phyloP scores from a whole-genome alignment of 2,797 vertebrate species.

The Takifugu ocellatus region DNA sequence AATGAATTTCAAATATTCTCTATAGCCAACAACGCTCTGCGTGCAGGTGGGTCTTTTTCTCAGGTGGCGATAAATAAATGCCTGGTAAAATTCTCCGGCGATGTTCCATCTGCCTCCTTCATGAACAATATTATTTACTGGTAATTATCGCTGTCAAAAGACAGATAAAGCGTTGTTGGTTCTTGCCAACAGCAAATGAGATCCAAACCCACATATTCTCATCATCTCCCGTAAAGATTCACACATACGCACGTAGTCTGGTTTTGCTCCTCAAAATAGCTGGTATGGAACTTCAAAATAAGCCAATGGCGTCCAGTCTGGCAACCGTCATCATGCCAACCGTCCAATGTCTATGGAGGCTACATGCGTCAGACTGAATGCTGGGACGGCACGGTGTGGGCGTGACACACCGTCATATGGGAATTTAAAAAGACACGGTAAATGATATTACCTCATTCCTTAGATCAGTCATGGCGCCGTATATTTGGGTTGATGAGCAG shows the following conservation, averaged over 20 bases:
- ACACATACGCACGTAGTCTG: conserved; percentile 53
- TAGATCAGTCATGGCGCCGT: neutral
- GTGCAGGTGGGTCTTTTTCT: no score
- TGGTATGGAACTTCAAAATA: conserved; percentile 31
- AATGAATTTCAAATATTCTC: no score
- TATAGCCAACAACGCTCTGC: no score
- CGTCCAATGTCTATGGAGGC: conserved; percentile 22
- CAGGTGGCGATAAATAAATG: neutral
- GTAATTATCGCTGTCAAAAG: conserved; percentile 28
- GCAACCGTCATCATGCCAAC: conserved; percentile 40
- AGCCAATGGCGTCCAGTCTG: conserved; percentile 31
- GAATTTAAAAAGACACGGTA: conserved; percentile 14
- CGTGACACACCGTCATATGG: neutral
- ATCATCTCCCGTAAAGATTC: conserved; percentile 46
- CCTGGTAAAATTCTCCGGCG: conserved; percentile 8
- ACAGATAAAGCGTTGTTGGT: conserved; percentile 33
- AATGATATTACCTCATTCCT: conserved; percentile 7
- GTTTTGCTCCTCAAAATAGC: conserved; percentile 44
- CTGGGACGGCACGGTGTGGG: conserved; percentile 19
- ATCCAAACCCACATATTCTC: conserved; percentile 54
- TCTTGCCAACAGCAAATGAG: conserved; percentile 19
- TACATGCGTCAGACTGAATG: conserved; percentile 52
- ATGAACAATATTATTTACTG: conserved; percentile 34
- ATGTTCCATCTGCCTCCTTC: conserved; percentile 20
- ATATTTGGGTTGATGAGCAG: neutral